Evolutionary conservation across 2,113 vertebrate species (phyloP).

Genomic region (Rhea pennata): DNA sequence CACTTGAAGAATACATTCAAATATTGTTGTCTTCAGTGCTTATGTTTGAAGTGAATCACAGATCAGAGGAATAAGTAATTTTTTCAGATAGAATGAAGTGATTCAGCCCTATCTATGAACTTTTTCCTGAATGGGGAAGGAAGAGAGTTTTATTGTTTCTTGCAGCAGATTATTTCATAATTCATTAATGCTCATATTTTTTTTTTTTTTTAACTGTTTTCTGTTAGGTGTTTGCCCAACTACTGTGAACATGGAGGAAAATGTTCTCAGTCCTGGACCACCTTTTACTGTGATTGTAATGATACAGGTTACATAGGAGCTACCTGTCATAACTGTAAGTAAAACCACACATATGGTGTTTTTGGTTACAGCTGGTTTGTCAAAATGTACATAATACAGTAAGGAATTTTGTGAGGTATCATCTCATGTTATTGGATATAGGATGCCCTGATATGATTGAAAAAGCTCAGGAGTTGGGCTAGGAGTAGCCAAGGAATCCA

Average conservation of each 20-base stretch:
- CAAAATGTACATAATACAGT: background rate
- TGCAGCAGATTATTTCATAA: background rate
- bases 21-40: background rate
- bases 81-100: background rate
- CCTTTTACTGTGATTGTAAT: constrained; percentile 90
- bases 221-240: constrained; percentile 91
- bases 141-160: background rate
- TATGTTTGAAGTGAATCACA: background rate
- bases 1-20: background rate
- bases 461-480: background rate
- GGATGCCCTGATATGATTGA: background rate
- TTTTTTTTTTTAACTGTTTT: background rate
- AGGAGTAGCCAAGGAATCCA: background rate
- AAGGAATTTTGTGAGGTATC: background rate
- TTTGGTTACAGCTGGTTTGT: background rate
- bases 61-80: background rate
- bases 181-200: background rate
- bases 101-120: background rate
- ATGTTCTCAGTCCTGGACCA: constrained; percentile 92
- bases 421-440: background rate
- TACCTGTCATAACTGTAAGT: constrained; percentile 96
- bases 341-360: accelerated
- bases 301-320: constrained; percentile 87
- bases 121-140: background rate
- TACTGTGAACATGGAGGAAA: constrained; percentile 92